Evolutionary conservation across 2,888 invertebrate species (phyloP).

Genomic region (Pegoplata infirma): DNA sequence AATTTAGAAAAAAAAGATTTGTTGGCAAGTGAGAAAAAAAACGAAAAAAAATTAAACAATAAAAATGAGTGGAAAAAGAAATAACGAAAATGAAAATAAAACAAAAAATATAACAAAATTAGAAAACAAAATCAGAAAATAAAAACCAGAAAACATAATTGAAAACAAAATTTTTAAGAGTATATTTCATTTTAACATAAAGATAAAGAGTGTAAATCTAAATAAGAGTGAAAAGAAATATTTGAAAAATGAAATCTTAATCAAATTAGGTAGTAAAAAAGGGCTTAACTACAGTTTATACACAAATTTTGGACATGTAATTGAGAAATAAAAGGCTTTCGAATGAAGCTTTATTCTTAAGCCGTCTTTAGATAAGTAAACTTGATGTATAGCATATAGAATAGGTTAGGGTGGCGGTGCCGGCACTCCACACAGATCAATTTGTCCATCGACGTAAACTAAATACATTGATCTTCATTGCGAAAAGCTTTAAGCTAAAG

Average conservation of each 20-base stretch:
- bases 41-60: slow-evolving; percentile 32
- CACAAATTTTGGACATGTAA: not conserved
- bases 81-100: slow-evolving; percentile 5
- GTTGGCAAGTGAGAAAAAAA: slow-evolving; percentile 58
- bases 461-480: too few species aligned
- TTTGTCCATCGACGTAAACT: too few species aligned
- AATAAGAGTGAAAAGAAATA: slow-evolving; percentile 30
- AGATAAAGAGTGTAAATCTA: slow-evolving; percentile 3
- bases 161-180: slow-evolving; percentile 19
- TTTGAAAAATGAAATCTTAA: not conserved
- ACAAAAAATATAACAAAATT: slow-evolving; percentile 23
- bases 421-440: too few species aligned
- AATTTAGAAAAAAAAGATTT: slow-evolving; percentile 51
- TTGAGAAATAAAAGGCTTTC: too few species aligned
- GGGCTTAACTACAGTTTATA: not conserved
- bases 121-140: slow-evolving; percentile 46
- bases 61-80: slow-evolving; percentile 38
- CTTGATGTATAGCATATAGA: too few species aligned
- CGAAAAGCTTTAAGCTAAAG: too few species aligned
- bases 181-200: not conserved
- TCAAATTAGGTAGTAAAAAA: not conserved
- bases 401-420: too few species aligned
- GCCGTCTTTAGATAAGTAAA: too few species aligned
- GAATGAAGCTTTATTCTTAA: too few species aligned
- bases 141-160: slow-evolving; percentile 45